Conservation (phyloP, 2,113 vertebrate genomes). For the Eolophus roseicapilla region DNA sequence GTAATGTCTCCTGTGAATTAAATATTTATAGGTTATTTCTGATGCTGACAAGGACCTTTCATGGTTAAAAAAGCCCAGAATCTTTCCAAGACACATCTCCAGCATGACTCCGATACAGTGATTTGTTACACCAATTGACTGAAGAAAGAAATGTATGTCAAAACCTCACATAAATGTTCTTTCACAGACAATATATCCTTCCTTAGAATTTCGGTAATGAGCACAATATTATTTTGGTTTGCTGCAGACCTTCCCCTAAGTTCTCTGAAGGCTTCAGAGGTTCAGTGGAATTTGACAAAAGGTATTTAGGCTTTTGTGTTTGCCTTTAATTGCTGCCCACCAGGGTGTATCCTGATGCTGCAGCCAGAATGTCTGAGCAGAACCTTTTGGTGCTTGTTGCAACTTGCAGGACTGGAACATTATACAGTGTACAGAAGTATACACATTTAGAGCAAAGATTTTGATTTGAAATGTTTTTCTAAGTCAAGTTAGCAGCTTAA, state of each 20-base stretch:
- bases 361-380: neutral
- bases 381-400: neutral
- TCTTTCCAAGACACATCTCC: neutral
- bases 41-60: neutral
- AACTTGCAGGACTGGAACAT: neutral
- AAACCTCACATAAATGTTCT: neutral
- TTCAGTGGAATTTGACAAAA: slow-evolving; percentile 38
- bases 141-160: neutral
- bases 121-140: neutral
- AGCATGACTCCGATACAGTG: neutral
- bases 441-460: neutral
- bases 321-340: neutral
- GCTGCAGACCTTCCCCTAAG: neutral
- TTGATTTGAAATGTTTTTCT: neutral
- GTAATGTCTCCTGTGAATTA: neutral
- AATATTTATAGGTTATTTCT: neutral
- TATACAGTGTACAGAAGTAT: neutral
- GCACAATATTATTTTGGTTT: neutral
- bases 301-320: slow-evolving; percentile 21
- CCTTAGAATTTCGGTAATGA: neutral
- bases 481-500: neutral
- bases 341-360: neutral
- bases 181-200: neutral
- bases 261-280: neutral
- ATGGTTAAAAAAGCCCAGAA: neutral